Base-by-base conservation (phyloP, 1,140 invertebrate species). In the Drosophila lowei region DNA sequence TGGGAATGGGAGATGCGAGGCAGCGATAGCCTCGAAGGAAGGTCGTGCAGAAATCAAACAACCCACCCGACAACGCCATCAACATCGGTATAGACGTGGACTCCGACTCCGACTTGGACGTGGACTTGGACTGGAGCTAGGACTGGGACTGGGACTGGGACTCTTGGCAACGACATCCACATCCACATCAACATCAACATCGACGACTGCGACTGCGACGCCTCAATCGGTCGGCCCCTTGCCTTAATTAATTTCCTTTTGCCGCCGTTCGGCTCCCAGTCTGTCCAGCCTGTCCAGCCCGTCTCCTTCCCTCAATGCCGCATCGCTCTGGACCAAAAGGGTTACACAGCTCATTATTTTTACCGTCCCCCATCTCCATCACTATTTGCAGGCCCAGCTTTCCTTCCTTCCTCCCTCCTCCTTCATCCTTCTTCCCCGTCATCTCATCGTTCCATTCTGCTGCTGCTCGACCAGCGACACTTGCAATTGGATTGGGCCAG, bases 261-360 rank as follows among this genome's bases (percentile, higher is more conserved):
- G 41, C 70, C 58, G 58, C 50, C 59, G 23, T 47, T 62, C 53
- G 41, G 56, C 65, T 72, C 28, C 56, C 60, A 50, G 18, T 50
- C 66, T 53, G 28, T 34, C 23, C 23, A 25, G 23, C 5, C 23
- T 25, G 23, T 25, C 23, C 55, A 30, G 28, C 43, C 34, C 42
- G 42, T 60, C 4, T 28, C 18, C 11, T 46, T 42, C 21, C 25
- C 25, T 46, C 54, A 42, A 16, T 56, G 41, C 18, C 54, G 38
- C 54, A 23, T 56, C 42, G 42, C 52, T 15, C 65, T 56, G 79
- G 18, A 55, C 57, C 55, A 67, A 77, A 85, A 86, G 81, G 81
- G 81, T 78, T 86, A 72, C 83, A 86, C 83, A 81, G 73, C 81
- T 85, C 81, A 85, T 85, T 85, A 85, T 79, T 85, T 85, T 61